Conservation (phyloP, 2,797 vertebrate species). For the Alca torda region DNA sequence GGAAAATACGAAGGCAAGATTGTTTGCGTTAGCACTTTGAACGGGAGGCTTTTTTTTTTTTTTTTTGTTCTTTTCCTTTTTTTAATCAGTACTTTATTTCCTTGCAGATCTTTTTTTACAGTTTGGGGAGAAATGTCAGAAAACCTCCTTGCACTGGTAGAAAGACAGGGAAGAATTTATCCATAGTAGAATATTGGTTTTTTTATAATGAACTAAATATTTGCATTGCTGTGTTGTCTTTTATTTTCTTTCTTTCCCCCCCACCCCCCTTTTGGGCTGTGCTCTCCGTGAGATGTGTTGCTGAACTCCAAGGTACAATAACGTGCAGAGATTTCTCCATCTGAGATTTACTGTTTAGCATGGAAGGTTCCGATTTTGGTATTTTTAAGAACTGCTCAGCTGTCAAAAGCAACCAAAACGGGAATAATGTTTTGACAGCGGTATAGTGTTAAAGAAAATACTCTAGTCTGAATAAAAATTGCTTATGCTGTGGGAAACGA, state of each 20-base stretch:
- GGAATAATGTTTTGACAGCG: slow-evolving; percentile 84
- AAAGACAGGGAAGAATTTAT: background rate
- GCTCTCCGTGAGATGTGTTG: slow-evolving; percentile 6
- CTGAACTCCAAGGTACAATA: slow-evolving; percentile 57
- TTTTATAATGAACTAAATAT: slow-evolving; percentile 20
- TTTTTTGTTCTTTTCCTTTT: background rate
- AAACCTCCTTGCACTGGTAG: background rate
- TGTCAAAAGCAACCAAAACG: slow-evolving; percentile 82
- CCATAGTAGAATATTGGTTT: background rate
- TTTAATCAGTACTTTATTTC: background rate
- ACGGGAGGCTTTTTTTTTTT: background rate
- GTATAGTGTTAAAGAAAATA: slow-evolving; percentile 82
- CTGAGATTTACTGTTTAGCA: slow-evolving; percentile 79
- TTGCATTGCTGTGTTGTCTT: slow-evolving; percentile 19
- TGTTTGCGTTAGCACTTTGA: background rate
- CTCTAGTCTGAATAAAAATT: slow-evolving; percentile 80
- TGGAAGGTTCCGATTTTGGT: slow-evolving; percentile 81
- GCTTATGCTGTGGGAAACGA: slow-evolving; percentile 80
- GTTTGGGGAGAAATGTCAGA: background rate
- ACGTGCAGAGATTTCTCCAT: slow-evolving; percentile 68
- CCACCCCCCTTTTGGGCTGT: background rate
- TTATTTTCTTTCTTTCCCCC: background rate
- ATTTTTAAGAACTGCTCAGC: slow-evolving; percentile 83
- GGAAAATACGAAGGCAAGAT: slow-evolving; percentile 22
- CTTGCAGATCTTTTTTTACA: background rate